Base-by-base conservation (phyloP, 2,888 invertebrate species). In the Drepana falcataria region DNA sequence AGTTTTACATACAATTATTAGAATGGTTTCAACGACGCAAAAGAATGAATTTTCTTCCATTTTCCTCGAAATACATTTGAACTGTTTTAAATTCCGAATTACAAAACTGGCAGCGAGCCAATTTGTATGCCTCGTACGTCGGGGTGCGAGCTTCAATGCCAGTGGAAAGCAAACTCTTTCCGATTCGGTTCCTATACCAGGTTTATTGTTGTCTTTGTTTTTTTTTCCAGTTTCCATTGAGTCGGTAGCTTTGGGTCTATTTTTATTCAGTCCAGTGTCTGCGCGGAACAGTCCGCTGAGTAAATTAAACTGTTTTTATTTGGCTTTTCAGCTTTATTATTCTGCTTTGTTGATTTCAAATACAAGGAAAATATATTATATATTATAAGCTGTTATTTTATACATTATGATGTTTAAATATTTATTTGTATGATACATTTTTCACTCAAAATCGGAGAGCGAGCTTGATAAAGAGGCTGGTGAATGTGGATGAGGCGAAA, bases 111-210 rank as follows among this genome's bases (percentile, higher is more conserved):
- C 44, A 9, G 6, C 9, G 9, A 9, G 44, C 44, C 44, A 44
- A 44, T 44, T 44, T 40, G 47, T 47, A 44, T 44, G 44, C 44
- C 7, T 44, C 6, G 44, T 7, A 40, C 40, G 7, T 40, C 62
- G 57, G 63, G 68, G n/a, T 63, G 55, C 57, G 48, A 55, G 57
- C 63, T 69, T 66, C 72, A 68, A 69, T 71, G 65, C 64, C 53
- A 51, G 60, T 57, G 59, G 61, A 51, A 37, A 33, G 62, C 59
- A 66, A 69, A 68, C 70, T 66, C 59, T 66, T 59, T 62, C 61
- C 57, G 59, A 66, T 69, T 68, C 66, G 59, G 60, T 59, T 59
- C 64, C 57, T 58, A 68, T 55, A 54, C 55, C 52, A 52, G 55
- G 58, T 63, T 63, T 67, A 59, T 61, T 61, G 63, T 68, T 55